Base-by-base conservation (phyloP, 2,888 invertebrate species). In the Augiades crinisus region DNA sequence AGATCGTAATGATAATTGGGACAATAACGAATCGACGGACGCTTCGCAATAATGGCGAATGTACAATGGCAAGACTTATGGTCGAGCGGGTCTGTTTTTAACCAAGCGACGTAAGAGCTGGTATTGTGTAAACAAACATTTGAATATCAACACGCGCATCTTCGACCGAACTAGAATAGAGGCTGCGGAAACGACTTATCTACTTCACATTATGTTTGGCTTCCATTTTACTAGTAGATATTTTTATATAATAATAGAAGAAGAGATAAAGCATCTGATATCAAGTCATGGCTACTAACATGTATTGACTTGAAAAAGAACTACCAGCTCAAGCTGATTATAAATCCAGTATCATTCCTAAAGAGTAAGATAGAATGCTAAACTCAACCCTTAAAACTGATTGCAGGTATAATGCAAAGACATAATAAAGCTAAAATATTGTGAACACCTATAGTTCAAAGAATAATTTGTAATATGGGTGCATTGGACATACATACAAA, bases 1-100 rank as follows among this genome's bases (percentile, higher is more conserved):
- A 50, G 43, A 44, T 50, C 34, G 8, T 17, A n/a, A 19, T 21
- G 50, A 43, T 50, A 43, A 50, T 27, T 36, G 36, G 21, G 33
- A 50, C 43, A 50, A 50, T 50, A 33, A 50, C n/a, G 43, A 50
- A 50, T 43, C 43, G 50, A 50, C 50, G 43, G 36, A n/a, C 30
- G 50, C 49, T 27, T 36, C 43, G 43, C 36, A 43, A 50, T 41
- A 50, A 36, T 43, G 43, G 50, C 30, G 30, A 50, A 44, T 36
- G 50, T 36, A 50, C 49, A 50, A 50, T 50, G 19, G 41, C 21
- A 14, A 43, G 41, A 50, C 36, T 14, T 50, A 50, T 50, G 50
- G 43, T 37, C 13, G 36, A 50, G 37, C 43, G 43, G 10, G 24
- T 50, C 49, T 33, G 38, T 47, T 27, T 36, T 27, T 27, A 14